A percentile compares a stretch with the other conserved stretches of the same genome.
Conservation (phyloP, 2,797 vertebrate genomes). For the Spinus olivaceus region DNA sequence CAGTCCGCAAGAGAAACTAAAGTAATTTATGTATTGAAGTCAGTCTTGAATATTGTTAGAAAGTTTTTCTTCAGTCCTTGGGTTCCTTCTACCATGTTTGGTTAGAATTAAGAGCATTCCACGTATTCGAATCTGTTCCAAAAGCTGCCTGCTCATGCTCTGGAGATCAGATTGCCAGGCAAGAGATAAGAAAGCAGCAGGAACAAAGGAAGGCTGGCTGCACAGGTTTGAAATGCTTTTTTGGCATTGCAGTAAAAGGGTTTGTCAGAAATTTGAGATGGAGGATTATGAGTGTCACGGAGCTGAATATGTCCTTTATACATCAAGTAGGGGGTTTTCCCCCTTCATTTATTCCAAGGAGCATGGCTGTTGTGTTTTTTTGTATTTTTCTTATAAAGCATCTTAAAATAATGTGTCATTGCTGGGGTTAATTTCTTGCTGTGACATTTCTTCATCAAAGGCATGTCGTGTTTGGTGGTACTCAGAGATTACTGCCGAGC, state of each 20-base stretch:
- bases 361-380: accelerated
- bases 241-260: background rate
- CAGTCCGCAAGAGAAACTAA: background rate
- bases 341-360: background rate
- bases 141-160: constrained; percentile 36
- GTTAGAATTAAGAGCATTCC: background rate
- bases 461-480: background rate
- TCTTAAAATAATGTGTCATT: background rate
- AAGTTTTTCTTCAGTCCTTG: background rate
- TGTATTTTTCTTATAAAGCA: background rate
- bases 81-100: background rate
- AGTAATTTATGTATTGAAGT: background rate
- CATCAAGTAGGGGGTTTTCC: background rate
- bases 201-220: constrained; percentile 59
- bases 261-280: background rate
- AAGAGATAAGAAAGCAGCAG: constrained; percentile 23
- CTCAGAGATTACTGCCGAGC: background rate
- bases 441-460: background rate
- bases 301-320: background rate
- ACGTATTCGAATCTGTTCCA: background rate
- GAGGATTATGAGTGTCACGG: background rate
- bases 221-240: constrained; percentile 8
- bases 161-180: constrained; percentile 44
- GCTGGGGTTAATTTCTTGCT: background rate
- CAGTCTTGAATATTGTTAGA: background rate